phyloP scores from a whole-genome alignment of 2,888 invertebrate species.

The Xestoiulus laeticollis region DNA sequence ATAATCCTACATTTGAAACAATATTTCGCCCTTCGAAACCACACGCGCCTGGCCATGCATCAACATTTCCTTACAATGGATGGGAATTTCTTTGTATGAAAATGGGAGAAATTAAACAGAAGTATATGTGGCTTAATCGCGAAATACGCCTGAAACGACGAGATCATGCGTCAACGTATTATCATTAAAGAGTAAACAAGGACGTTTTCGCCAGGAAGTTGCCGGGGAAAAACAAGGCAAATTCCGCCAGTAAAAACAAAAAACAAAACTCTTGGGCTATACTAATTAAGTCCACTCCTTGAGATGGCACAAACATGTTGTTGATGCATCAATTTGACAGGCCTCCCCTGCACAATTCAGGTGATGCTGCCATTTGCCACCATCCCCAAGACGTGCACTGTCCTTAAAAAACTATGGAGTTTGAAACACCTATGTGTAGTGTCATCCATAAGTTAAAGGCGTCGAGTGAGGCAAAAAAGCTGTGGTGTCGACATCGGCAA shows the following conservation, averaged over 20 bases:
- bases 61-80: slow-evolving; percentile 2
- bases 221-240: neutral
- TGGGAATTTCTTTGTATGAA: neutral
- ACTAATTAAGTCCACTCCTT: too few species aligned
- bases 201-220: neutral
- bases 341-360: too few species aligned
- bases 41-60: neutral
- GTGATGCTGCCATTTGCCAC: too few species aligned
- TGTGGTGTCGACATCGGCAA: too few species aligned
- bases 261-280: neutral
- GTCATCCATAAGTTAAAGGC: too few species aligned
- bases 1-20: neutral
- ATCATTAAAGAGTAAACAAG: neutral
- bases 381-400: too few species aligned
- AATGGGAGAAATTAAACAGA: neutral
- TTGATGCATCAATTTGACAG: too few species aligned
- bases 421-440: too few species aligned
- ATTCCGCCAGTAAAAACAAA: neutral
- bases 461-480: too few species aligned
- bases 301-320: too few species aligned
- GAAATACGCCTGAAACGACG: neutral
- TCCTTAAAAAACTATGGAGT: too few species aligned
- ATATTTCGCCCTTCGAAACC: neutral
- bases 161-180: neutral
- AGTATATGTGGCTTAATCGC: neutral